Conservation (phyloP, 2,113 vertebrate species). For the Apistogramma diplotaenia region DNA sequence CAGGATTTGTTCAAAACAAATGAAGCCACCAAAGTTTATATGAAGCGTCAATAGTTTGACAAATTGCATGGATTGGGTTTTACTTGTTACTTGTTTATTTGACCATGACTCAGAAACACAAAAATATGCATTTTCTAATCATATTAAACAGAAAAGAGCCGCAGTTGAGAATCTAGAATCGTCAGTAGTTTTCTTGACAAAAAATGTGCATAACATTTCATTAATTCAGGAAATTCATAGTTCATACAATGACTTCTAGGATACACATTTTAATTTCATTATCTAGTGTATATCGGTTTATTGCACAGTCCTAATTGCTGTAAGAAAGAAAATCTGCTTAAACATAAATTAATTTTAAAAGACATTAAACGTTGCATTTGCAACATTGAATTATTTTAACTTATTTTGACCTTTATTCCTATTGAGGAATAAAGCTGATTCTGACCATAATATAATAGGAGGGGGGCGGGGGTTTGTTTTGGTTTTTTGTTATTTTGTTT, state of each 20-base stretch:
- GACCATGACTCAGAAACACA: accelerated
- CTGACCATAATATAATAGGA: accelerated
- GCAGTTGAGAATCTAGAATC: not conserved
- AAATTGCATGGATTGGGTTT: not conserved
- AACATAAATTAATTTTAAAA: not conserved
- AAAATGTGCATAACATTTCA: not conserved
- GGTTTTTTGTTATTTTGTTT: not conserved
- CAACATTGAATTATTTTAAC: accelerated
- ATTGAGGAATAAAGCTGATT: not conserved
- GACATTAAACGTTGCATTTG: not conserved
- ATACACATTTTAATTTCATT: not conserved
- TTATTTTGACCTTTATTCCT: not conserved
- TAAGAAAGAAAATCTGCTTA: too few relatives aligned
- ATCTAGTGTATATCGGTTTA: not conserved
- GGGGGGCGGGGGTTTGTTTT: too few relatives aligned
- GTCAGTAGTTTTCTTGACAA: not conserved
- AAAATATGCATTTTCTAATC: not conserved
- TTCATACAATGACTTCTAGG: not conserved
- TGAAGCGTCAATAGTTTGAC: not conserved
- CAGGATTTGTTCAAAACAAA: not conserved
- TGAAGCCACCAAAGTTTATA: not conserved
- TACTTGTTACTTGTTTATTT: not conserved
- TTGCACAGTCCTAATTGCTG: not conserved
- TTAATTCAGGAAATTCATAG: not conserved
- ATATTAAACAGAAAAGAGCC: not conserved